A percentile compares a stretch with the other conserved stretches of the same genome.
Conservation (phyloP, 2,113 vertebrate species). For the Marmota flaviventris region DNA sequence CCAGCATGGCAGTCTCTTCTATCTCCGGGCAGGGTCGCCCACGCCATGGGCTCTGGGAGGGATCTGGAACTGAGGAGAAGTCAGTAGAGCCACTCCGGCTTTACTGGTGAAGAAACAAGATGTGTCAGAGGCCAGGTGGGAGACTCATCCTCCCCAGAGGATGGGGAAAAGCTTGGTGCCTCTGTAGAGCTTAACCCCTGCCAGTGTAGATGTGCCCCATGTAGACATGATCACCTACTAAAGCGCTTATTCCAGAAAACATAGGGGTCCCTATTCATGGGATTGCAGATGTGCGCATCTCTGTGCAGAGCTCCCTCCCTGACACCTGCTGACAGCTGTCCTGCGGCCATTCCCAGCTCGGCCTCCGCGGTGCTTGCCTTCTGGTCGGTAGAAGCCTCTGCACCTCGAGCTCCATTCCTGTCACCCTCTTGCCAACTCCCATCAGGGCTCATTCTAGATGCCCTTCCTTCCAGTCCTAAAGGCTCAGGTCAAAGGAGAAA, state of each 20-base stretch:
- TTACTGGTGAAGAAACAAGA: not conserved
- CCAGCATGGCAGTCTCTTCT: not conserved
- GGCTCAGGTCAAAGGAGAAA: not conserved
- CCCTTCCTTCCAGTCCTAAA: conserved; percentile 7
- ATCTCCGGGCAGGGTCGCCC: not conserved
- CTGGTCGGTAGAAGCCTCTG: not conserved
- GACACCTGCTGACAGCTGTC: not conserved
- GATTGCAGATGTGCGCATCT: fast-evolving
- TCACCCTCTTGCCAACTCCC: not conserved
- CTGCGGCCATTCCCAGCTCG: not conserved
- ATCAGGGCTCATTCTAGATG: not conserved
- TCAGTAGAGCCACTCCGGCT: not conserved
- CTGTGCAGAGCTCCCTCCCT: not conserved
- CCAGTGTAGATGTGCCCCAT: too few species aligned
- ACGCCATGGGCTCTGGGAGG: not conserved
- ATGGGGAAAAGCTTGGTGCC: not conserved
- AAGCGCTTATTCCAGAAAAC: not conserved
- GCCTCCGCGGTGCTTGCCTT: not conserved
- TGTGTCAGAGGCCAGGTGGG: not conserved
- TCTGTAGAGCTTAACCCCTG: not conserved
- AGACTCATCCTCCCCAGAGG: not conserved
- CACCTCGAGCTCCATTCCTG: not conserved
- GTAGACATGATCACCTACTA: not conserved
- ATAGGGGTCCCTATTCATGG: not conserved
- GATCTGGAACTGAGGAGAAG: not conserved